A percentile compares a stretch with the other conserved stretches of the same genome.
phyloP scores from a whole-genome alignment of 1,140 invertebrate species.

The Heliconius congener region DNA sequence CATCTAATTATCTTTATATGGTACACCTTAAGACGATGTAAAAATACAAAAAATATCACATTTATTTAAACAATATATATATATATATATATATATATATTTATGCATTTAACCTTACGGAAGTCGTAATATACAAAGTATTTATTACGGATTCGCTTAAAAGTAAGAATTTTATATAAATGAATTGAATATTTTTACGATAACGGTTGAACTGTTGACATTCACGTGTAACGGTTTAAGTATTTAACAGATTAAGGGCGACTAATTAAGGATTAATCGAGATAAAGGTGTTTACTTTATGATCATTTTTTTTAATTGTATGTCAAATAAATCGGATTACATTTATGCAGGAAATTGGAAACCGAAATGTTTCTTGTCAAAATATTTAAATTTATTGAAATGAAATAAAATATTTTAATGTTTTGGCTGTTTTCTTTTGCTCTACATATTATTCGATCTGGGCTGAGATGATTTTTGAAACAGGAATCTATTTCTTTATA shows the following conservation, averaged over 20 bases:
- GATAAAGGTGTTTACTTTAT: conserved; percentile 32
- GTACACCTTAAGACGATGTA: no score
- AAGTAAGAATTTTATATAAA: conserved; percentile 27
- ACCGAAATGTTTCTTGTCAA: neutral
- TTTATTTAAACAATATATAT: neutral
- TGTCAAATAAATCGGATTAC: conserved; percentile 14
- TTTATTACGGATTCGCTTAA: conserved; percentile 5
- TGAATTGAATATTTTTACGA: conserved; percentile 42
- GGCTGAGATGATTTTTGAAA: no score
- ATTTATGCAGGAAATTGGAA: neutral
- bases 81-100: neutral
- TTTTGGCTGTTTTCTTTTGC: no score
- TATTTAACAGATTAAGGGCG: conserved; percentile 39
- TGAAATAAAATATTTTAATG: no score
- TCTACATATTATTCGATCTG: no score
- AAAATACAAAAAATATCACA: neutral
- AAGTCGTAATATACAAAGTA: neutral
- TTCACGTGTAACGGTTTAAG: conserved; percentile 38
- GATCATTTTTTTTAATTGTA: neutral
- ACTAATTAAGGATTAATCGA: conserved; percentile 36
- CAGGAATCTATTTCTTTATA: no score
- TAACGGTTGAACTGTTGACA: conserved; percentile 39
- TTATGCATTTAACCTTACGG: neutral
- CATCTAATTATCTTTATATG: no score
- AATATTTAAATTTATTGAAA: neutral